These are phyloP conservation scores for Ceryle rudis DNA, from an alignment of 2,797 vertebrate species.

Conservation along the genomic window DNA sequence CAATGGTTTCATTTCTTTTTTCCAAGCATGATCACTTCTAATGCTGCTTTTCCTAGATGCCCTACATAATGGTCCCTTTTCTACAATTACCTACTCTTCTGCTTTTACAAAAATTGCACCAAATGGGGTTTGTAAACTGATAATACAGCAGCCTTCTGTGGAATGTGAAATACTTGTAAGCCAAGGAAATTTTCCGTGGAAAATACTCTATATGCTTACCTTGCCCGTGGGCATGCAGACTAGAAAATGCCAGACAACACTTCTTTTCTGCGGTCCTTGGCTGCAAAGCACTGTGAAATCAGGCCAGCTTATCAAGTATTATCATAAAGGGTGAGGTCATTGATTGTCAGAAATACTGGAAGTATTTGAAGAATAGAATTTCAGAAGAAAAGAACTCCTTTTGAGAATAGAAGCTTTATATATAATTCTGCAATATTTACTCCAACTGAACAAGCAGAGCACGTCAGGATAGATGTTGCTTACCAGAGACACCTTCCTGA, in stretches of 20 bases:
- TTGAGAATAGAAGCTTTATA: not conserved
- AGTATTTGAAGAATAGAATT: not conserved
- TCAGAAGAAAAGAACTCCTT: not conserved
- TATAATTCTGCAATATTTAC: not conserved
- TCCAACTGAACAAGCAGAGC: not conserved
- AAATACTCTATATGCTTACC: not conserved
- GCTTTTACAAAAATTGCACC: not conserved
- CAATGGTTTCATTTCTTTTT: not conserved
- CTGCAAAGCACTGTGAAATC: not conserved
- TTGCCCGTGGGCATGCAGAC: not conserved
- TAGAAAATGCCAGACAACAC: not conserved
- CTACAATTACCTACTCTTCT: not conserved
- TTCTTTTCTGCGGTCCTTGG: not conserved
- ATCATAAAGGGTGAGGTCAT: not conserved
- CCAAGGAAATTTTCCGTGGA: not conserved
- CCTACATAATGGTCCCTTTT: not conserved
- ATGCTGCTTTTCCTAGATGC: not conserved
- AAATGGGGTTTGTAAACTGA: not conserved
- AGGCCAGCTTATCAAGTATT: not conserved
- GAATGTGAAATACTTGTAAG: not conserved
- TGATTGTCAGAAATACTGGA: not conserved
- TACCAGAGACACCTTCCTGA: not conserved
- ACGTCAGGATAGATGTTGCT: not conserved
- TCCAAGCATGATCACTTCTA: not conserved
- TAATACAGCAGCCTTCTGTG: not conserved